Base-by-base conservation (phyloP, 2,888 invertebrate species). In the Papilio gigon region DNA sequence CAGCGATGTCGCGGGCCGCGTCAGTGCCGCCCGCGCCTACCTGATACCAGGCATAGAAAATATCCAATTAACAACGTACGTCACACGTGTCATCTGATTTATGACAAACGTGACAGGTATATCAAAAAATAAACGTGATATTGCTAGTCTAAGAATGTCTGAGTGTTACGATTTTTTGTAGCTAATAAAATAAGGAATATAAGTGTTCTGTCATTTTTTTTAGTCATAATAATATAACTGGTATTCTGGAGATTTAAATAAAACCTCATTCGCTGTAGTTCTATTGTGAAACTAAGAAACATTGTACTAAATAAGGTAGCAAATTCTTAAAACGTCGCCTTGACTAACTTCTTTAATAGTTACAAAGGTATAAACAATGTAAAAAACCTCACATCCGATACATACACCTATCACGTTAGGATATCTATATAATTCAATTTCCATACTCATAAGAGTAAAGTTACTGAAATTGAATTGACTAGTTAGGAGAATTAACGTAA, bases 11-110 rank as follows among this genome's bases (percentile, higher is more conserved):
- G 40, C 14, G 53, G 35, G 30, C 61, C 53, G 59, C 22, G 47
- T 40, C 50, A 60, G 50, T 58, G 62, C 35, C 40, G 47, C 56
- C 12, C 61, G 20, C 50, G 27, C 42, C 44, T 65, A 9, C 53
- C 65, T 8, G n/a, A 30, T 47, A 56, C 61, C 25, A 14, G 53
- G 12, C n/a, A 53, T 6, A 27, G 30, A 68, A 64, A 35, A 37
- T 47, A 62, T 33, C 17, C 44, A 64, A 68, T 64, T 58, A 47
- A 58, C 17, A 67, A 40, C 17, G n/a, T 17, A 35, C 33, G 44
- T 56, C 22, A 35, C 53, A 53, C 11, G 11, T 30, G 35, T 61
- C 8, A 20, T 17, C 17, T 42, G 11, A 12, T 42, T 12, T 17
- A 42, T 42, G 17, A 30, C 22, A 33, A 9, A 22, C 25, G 60